phyloP scores from a whole-genome alignment of 2,888 invertebrate genomes.

The Uloborus plumipes region DNA sequence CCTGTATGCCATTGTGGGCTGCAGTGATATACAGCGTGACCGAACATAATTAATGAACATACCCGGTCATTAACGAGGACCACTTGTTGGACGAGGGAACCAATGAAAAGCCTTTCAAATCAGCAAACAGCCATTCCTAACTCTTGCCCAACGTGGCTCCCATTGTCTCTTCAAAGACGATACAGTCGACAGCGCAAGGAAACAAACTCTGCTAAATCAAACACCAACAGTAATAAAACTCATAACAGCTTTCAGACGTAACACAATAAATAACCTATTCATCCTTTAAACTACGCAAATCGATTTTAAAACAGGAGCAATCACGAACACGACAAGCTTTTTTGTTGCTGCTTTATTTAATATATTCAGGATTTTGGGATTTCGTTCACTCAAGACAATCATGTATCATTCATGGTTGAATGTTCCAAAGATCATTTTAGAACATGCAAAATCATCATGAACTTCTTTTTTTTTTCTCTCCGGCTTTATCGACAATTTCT shows the following conservation, averaged over 20 bases:
- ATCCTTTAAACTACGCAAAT: conserved; percentile 62
- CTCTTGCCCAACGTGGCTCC: conserved; percentile 14
- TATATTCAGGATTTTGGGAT: conserved; percentile 34
- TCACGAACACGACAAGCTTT: conserved; percentile 58
- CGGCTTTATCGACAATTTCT: conserved; percentile 28
- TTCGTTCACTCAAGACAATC: conserved; percentile 9
- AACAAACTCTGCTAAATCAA: conserved; percentile 28
- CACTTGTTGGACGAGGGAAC: conserved; percentile 47
- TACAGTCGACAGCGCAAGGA: conserved; percentile 54
- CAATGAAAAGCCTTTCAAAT: conserved; percentile 55
- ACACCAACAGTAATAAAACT: conserved; percentile 9
- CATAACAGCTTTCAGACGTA: conserved; percentile 17
- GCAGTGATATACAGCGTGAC: conserved; percentile 54
- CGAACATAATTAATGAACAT: conserved; percentile 62
- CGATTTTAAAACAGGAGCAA: conserved; percentile 60
- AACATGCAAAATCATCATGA: neutral
- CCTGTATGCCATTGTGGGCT: conserved; percentile 39
- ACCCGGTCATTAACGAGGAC: conserved; percentile 56
- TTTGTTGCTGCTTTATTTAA: conserved; percentile 42
- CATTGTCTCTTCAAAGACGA: conserved; percentile 50
- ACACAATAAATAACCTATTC: conserved; percentile 61
- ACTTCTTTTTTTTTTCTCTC: conserved; percentile 16
- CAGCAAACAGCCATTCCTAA: conserved; percentile 26
- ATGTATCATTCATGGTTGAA: conserved; percentile 55
- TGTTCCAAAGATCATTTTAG: conserved; percentile 13